Evolutionary conservation across 2,888 invertebrate species (phyloP), one percentile per base, ranked within the genome.

Genomic region (Dichetophora obliterata): DNA sequence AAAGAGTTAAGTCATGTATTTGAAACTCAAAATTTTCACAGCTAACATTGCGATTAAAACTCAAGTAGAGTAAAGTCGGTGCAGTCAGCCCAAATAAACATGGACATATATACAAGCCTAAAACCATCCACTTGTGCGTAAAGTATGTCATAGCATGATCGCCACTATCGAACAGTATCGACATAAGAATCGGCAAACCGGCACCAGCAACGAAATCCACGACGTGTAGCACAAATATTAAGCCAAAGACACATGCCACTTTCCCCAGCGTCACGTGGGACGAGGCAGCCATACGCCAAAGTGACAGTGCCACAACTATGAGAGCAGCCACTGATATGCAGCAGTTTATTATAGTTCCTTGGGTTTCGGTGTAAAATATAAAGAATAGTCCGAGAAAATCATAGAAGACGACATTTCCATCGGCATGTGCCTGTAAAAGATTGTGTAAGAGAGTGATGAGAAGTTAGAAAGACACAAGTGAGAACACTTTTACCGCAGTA

Each of bases 371-470:
- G 84, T 95, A 95, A 65, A 90, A 89, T 0, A 95, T 85, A 84
- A 95, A 90, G 85, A 93, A 93, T 75, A 91, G 83, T 34, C 94
- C 94, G 77, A 95, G 85, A 75, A 93, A 91, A 86, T 96, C 95
- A 88, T 91, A 95, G 90, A 93, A 96, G 0, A 95, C 92, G 2
- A 91, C 90, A 8, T 88, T 85, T 48, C 90, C 86, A 14, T 88
- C 82, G 0, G 89, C 85, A 31, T 88, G 81, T 5, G 85, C 82
- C 91, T 91, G 84, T 8, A 63, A 74, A 68, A 31, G 14, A 34
- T 0, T 9, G 14, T n/a, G 14, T 9, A 16, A 16, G 16, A 19
- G n/a, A 31, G 19, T n/a, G 9, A 27, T n/a, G n/a, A n/a, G n/a
- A n/a, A n/a, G n/a, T n/a, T n/a, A n/a, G n/a, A n/a, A n/a, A n/a